A percentile compares a stretch with the other conserved stretches of the same genome.
Evolutionary conservation across 2,113 vertebrate genomes (phyloP).

Genomic region (Atlantisia rogersi): DNA sequence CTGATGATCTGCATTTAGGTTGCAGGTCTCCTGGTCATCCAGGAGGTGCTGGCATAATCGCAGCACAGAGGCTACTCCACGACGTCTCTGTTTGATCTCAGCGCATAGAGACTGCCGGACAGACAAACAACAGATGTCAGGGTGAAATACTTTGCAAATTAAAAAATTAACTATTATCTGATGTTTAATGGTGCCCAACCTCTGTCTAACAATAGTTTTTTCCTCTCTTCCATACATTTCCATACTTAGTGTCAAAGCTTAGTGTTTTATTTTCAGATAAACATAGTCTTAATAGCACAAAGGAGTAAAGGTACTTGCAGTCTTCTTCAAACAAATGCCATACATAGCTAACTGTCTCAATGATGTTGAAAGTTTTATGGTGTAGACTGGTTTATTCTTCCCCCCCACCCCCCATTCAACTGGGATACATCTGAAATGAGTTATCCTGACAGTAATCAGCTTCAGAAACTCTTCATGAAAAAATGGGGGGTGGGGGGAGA

Average conservation of each 20-base stretch:
- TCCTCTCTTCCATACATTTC: background rate
- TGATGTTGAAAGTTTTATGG: constrained; percentile 7
- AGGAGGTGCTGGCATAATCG: constrained; percentile 92
- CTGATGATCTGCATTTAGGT: constrained; percentile 88
- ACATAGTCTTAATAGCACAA: background rate
- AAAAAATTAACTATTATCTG: background rate
- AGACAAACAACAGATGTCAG: constrained; percentile 39
- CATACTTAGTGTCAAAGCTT: background rate
- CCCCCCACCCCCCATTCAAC: background rate
- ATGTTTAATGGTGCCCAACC: background rate
- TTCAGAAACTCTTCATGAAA: constrained; percentile 35
- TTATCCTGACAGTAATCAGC: background rate
- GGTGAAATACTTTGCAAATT: background rate
- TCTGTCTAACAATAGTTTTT: background rate
- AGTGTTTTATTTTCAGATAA: constrained; percentile 7
- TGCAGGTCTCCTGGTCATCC: constrained; percentile 85
- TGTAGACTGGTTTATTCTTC: background rate
- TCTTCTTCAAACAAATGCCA: constrained; percentile 13
- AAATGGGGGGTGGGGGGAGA: background rate
- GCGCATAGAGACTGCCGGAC: constrained; percentile 85
- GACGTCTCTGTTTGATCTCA: constrained; percentile 88
- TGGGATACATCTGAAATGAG: constrained; percentile 33
- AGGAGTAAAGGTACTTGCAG: background rate
- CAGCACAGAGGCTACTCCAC: constrained; percentile 90
- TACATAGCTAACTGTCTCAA: background rate